phyloP scores from a whole-genome alignment of 1,140 invertebrate genomes.

The Aphidius ervi region DNA sequence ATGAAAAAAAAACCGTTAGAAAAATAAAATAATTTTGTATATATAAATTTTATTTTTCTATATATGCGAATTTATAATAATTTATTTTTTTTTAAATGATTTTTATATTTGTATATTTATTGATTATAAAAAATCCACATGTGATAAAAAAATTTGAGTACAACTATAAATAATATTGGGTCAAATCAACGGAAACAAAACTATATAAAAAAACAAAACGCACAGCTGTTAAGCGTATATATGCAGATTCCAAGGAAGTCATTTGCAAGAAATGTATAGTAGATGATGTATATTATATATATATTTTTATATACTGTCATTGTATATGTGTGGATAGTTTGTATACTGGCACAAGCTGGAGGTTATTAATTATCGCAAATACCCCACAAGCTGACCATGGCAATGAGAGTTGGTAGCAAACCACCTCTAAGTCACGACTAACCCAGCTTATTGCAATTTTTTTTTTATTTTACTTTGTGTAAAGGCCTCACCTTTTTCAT shows the following conservation, averaged over 20 bases:
- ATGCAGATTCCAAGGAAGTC: conserved; percentile 23
- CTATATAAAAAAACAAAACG: conserved; percentile 20
- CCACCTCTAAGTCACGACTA: conserved; percentile 20
- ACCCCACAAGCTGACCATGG: neutral
- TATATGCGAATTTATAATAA: no score
- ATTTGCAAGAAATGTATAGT: neutral
- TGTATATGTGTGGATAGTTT: neutral
- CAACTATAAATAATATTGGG: no score
- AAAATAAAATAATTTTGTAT: no score
- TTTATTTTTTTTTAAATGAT: no score
- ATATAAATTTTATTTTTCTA: no score
- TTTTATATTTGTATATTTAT: no score
- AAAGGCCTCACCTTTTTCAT: no score
- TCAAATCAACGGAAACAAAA: conserved; percentile 22
- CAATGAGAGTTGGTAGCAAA: neutral
- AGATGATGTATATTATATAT: neutral
- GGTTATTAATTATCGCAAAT: conserved; percentile 29
- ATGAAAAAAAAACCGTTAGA: no score
- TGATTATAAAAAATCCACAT: neutral
- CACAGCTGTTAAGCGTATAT: conserved; percentile 13
- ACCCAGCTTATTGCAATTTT: conserved; percentile 3
- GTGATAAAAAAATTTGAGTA: neutral
- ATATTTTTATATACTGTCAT: conserved; percentile 1
- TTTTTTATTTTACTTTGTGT: conserved; percentile 8
- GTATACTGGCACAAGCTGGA: neutral